Evolutionary conservation across 2,888 invertebrate species (phyloP).

Genomic region (Megaustenia siamemsis): DNA sequence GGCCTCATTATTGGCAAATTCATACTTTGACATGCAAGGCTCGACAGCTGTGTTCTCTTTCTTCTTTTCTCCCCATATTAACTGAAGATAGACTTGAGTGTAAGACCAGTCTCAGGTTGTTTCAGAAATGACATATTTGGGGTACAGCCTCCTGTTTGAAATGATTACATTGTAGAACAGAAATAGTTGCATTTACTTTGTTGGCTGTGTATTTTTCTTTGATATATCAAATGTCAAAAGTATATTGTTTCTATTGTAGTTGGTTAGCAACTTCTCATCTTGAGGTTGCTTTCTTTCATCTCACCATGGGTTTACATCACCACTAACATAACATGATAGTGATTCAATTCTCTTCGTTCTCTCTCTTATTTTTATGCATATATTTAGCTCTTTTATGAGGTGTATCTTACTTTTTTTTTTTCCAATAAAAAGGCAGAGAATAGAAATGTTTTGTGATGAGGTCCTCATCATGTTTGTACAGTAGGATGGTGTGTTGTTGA

Average conservation of each 20-base stretch:
- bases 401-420: too few relatives aligned
- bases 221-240: conserved; percentile 4
- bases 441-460: too few relatives aligned
- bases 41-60: conserved; percentile 15
- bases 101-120: not conserved
- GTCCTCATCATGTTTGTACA: too few relatives aligned
- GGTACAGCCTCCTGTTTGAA: not conserved
- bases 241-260: conserved; percentile 6
- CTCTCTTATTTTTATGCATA: too few relatives aligned
- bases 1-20: conserved; percentile 73
- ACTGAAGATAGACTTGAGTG: conserved; percentile 2
- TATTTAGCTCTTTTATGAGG: too few relatives aligned
- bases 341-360: too few relatives aligned
- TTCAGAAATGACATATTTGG: not conserved
- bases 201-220: not conserved
- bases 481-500: too few relatives aligned
- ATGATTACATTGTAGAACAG: not conserved
- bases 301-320: too few relatives aligned
- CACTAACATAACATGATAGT: too few relatives aligned
- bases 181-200: not conserved
- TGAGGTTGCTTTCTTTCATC: not conserved
- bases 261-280: not conserved
- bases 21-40: conserved; percentile 70
- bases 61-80: not conserved
- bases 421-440: too few relatives aligned